Percentiles rank a stretch among this genome's conserved stretches.
These are phyloP conservation scores for Xenopus petersii DNA, from an alignment of 2,797 vertebrate genomes.

Conservation along the genomic window DNA sequence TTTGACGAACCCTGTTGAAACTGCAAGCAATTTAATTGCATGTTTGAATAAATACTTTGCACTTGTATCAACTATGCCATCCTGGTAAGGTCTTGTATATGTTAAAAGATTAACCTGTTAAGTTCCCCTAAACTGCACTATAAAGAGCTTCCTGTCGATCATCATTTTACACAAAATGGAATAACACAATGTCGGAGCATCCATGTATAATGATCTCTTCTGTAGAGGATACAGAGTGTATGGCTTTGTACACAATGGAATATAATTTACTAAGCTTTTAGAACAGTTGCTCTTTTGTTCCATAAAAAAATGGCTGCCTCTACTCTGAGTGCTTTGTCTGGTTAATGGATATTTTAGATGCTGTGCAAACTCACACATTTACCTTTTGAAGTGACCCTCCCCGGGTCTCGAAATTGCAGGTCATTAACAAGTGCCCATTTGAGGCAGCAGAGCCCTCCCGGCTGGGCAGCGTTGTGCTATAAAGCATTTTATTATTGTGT, in stretches of 20 bases:
- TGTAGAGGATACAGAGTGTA: not conserved
- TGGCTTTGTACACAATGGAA: not conserved
- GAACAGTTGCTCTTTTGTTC: constrained; percentile 5
- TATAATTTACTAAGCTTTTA: not conserved
- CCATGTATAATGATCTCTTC: too few species aligned
- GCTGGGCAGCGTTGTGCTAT: constrained; percentile 21
- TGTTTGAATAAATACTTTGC: too few species aligned
- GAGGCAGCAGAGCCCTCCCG: not conserved
- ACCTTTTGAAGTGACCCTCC: constrained; percentile 23
- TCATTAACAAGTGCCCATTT: constrained; percentile 23
- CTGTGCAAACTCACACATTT: not conserved
- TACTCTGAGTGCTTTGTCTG: not conserved
- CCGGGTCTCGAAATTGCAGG: constrained; percentile 1
- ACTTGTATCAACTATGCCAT: too few species aligned
- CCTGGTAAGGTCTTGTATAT: too few species aligned
- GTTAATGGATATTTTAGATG: constrained; percentile 12
- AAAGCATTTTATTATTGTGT: constrained; percentile 45
- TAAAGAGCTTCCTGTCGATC: not conserved
- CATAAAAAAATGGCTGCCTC: constrained; percentile 10
- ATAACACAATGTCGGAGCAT: not conserved
- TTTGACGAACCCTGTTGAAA: too few species aligned
- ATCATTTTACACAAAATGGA: not conserved
- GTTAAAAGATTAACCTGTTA: too few species aligned
- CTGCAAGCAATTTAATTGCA: too few species aligned
- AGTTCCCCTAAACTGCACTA: too few species aligned